A percentile compares a stretch with the other conserved stretches of the same genome.
Evolutionary conservation across 2,797 vertebrate genomes (phyloP).

Genomic region (Cynodonichthys magdalenae): DNA sequence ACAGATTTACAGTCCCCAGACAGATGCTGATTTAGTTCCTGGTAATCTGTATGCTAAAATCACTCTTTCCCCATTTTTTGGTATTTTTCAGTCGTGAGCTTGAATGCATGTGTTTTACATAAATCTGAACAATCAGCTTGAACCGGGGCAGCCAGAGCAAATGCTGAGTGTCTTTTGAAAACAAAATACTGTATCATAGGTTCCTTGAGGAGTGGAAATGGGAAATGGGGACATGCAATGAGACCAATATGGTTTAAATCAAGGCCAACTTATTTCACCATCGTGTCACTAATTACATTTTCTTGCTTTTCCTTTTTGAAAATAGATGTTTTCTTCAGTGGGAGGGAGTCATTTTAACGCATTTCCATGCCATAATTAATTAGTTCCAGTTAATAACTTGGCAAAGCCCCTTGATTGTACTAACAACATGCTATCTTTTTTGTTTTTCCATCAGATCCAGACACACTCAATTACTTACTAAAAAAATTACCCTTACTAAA

Average conservation of each 20-base stretch:
- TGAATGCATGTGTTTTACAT: slow-evolving; percentile 59
- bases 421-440: slow-evolving; percentile 58
- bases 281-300: slow-evolving; percentile 80
- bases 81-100: slow-evolving; percentile 27
- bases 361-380: slow-evolving; percentile 81
- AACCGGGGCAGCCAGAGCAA: slow-evolving; percentile 44
- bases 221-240: slow-evolving; percentile 51
- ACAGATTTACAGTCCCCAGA: slow-evolving; percentile 68
- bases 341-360: slow-evolving; percentile 67
- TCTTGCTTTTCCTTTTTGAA: slow-evolving; percentile 76
- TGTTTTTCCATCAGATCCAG: slow-evolving; percentile 58
- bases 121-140: slow-evolving; percentile 56
- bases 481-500: no score
- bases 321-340: slow-evolving; percentile 67
- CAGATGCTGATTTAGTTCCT: slow-evolving; percentile 69
- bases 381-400: slow-evolving; percentile 76
- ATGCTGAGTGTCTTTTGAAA: slow-evolving; percentile 60
- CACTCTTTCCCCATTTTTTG: slow-evolving; percentile 47
- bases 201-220: slow-evolving; percentile 58
- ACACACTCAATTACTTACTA: slow-evolving; percentile 63
- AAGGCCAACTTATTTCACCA: slow-evolving; percentile 65
- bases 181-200: slow-evolving; percentile 56
- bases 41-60: slow-evolving; percentile 60
- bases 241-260: slow-evolving; percentile 75
- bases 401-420: slow-evolving; percentile 71